Evolutionary conservation across 2,113 vertebrate species (phyloP).

Genomic region (Ondatra zibethicus): DNA sequence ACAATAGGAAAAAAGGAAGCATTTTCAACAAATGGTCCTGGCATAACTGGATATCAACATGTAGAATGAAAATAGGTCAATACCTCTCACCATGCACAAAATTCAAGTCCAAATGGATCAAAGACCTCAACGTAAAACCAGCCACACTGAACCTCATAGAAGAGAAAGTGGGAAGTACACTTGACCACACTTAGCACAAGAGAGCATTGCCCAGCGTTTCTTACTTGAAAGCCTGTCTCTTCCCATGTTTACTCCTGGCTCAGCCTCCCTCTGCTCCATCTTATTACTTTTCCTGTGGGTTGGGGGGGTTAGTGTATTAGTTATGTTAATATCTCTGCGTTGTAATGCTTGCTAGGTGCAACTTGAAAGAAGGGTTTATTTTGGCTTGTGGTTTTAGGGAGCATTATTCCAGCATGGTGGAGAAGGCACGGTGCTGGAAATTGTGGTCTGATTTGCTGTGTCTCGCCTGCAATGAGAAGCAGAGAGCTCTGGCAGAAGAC

Average conservation of each 20-base stretch:
- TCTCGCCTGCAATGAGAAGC: background rate
- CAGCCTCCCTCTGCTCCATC: background rate
- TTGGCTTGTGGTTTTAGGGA: background rate
- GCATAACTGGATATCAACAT: too few species aligned
- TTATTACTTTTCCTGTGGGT: background rate
- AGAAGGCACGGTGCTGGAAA: background rate
- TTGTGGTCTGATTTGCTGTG: too few species aligned
- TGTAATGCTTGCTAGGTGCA: background rate
- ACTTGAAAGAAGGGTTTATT: background rate
- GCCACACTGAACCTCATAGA: too few species aligned
- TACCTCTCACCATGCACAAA: too few species aligned
- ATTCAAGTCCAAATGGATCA: too few species aligned
- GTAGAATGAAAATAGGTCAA: too few species aligned
- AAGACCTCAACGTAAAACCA: too few species aligned
- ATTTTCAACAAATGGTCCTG: too few species aligned
- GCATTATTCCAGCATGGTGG: background rate
- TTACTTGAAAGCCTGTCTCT: background rate
- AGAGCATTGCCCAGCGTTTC: too few species aligned
- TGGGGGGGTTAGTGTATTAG: background rate
- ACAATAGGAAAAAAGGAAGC: too few species aligned
- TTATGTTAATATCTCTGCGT: background rate
- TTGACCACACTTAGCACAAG: too few species aligned
- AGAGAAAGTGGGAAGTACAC: too few species aligned
- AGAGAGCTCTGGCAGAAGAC: background rate
- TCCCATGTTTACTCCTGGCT: background rate